Conservation (phyloP, 1,140 invertebrate species). For the Parasteatoda tepidariorum region DNA sequence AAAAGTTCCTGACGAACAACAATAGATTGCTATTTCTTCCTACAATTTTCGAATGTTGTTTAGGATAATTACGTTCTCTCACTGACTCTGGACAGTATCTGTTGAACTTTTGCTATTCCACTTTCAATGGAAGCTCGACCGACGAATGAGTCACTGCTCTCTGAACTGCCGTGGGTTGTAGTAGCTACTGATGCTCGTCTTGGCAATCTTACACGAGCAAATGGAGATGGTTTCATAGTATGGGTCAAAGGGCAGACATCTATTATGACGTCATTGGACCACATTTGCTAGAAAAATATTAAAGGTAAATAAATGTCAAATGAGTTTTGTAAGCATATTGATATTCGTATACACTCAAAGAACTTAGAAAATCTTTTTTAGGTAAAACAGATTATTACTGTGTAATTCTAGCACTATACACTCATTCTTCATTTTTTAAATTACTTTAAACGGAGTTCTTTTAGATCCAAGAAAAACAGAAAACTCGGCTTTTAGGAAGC, state of each 20-base stretch:
- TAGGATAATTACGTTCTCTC: constrained; percentile 13
- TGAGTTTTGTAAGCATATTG: neutral
- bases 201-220: constrained; percentile 47
- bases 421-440: too few relatives aligned
- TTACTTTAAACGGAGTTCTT: too few relatives aligned
- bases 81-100: constrained; percentile 42
- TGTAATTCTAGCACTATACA: too few relatives aligned
- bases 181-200: constrained; percentile 54
- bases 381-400: too few relatives aligned
- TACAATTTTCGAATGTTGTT: neutral
- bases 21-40: neutral
- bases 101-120: constrained; percentile 44
- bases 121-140: constrained; percentile 42
- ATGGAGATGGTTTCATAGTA: constrained; percentile 59
- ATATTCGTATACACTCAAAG: too few relatives aligned
- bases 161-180: constrained; percentile 5
- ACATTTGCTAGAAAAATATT: constrained; percentile 68
- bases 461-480: too few relatives aligned
- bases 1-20: neutral
- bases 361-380: too few relatives aligned
- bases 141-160: constrained; percentile 10
- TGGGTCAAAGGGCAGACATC: constrained; percentile 65
- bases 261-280: constrained; percentile 72
- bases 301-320: neutral
- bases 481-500: too few relatives aligned